phyloP scores from a whole-genome alignment of 64 coral and sea anemone species.

The Platygyra sinensis region DNA sequence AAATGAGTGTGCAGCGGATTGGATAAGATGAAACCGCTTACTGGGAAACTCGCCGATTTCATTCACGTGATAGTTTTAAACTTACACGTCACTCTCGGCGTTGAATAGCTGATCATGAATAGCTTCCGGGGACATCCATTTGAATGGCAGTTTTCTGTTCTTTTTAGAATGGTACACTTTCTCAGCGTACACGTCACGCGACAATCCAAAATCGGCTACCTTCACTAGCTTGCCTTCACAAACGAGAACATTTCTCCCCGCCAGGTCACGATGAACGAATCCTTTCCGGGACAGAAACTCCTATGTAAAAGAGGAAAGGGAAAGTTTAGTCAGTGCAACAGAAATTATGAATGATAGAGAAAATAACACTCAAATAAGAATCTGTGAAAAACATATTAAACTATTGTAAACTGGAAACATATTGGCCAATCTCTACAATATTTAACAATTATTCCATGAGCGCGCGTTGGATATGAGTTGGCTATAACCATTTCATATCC shows the following conservation, averaged over 20 bases:
- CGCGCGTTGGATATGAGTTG: too few relatives aligned
- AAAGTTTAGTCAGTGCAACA: too few relatives aligned
- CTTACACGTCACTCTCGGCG: constrained; percentile 77
- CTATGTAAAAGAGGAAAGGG: not conserved
- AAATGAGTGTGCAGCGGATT: not conserved
- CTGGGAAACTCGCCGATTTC: not conserved
- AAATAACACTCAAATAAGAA: too few relatives aligned
- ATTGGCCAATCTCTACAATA: not conserved
- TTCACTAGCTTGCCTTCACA: constrained; percentile 71
- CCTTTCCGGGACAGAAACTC: constrained; percentile 67
- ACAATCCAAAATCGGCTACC: constrained; percentile 71
- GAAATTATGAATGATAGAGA: too few relatives aligned
- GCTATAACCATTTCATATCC: too few relatives aligned
- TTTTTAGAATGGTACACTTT: constrained; percentile 65
- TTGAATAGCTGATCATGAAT: constrained; percentile 80
- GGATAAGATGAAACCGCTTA: not conserved
- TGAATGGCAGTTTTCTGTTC: constrained; percentile 25
- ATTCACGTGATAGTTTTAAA: not conserved
- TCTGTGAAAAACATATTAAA: too few relatives aligned
- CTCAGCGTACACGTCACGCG: constrained; percentile 63
- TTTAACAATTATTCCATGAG: too few relatives aligned
- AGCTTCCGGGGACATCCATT: constrained; percentile 78
- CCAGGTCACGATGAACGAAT: constrained; percentile 62
- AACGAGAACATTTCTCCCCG: constrained; percentile 75
- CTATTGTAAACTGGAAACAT: too few relatives aligned